Evolutionary conservation across 2,113 vertebrate genomes (phyloP).

Genomic region (Trinectes maculatus): DNA sequence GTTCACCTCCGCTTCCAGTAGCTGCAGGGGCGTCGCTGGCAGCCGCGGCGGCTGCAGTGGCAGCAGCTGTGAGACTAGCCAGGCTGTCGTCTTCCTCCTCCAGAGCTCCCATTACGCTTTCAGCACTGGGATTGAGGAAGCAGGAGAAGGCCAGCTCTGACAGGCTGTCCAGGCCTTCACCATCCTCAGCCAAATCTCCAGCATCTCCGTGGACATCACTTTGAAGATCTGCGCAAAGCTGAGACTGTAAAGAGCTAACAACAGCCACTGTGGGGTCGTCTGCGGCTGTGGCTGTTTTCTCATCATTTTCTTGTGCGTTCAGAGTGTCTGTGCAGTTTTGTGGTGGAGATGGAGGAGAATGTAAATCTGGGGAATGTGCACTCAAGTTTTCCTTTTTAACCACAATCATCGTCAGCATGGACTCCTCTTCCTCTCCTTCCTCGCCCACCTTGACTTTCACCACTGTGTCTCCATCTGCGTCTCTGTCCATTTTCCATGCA

Average conservation of each 20-base stretch:
- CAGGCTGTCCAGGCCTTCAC: constrained; percentile 67
- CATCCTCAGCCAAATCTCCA: constrained; percentile 42
- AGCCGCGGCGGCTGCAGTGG: constrained; percentile 82
- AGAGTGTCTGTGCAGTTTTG: constrained; percentile 81
- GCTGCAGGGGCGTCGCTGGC: constrained; percentile 80
- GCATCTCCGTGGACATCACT: constrained; percentile 14
- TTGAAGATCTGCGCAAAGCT: constrained; percentile 49
- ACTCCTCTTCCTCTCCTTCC: constrained; percentile 80
- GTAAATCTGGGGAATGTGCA: constrained; percentile 83
- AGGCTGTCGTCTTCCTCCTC: constrained; percentile 63
- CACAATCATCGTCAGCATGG: constrained; percentile 77
- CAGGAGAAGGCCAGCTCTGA: constrained; percentile 74
- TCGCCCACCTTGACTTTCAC: constrained; percentile 77
- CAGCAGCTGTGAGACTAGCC: constrained; percentile 65
- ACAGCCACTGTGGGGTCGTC: neutral
- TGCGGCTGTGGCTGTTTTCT: constrained; percentile 5
- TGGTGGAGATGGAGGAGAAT: constrained; percentile 83
- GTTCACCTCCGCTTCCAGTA: constrained; percentile 74
- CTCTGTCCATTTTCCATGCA: constrained; percentile 39
- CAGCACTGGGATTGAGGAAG: constrained; percentile 69
- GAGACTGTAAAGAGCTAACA: constrained; percentile 37
- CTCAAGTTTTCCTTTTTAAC: constrained; percentile 92
- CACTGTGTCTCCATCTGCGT: constrained; percentile 63
- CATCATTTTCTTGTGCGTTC: constrained; percentile 12
- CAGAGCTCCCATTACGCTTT: constrained; percentile 56